These are phyloP conservation scores for Ancistrus triradiatus DNA, from an alignment of 2,113 vertebrate species.

Conservation along the genomic window DNA sequence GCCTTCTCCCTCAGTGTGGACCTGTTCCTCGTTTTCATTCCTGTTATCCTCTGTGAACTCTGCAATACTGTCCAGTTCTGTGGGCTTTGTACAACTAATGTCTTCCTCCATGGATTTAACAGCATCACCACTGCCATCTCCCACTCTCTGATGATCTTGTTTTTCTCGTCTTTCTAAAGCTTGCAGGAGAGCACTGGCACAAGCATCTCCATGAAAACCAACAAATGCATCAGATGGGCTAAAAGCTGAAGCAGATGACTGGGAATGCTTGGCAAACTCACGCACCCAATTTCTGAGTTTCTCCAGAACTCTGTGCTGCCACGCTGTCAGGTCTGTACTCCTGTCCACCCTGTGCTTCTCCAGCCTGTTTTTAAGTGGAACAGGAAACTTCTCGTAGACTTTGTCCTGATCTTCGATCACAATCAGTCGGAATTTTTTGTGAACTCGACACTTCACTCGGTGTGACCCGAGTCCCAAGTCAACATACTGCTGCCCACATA, in stretches of 20 bases:
- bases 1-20: not conserved
- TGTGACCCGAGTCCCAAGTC: slow-evolving; percentile 76
- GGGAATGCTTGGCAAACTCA: slow-evolving; percentile 43
- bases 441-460: slow-evolving; percentile 73
- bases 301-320: slow-evolving; percentile 59
- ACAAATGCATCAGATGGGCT: slow-evolving; percentile 62
- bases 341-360: slow-evolving; percentile 74
- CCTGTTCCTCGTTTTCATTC: slow-evolving; percentile 18
- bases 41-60: slow-evolving; percentile 2
- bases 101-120: not conserved
- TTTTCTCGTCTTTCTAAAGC: slow-evolving; percentile 53
- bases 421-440: slow-evolving; percentile 67
- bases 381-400: slow-evolving; percentile 71
- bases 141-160: not conserved
- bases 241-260: slow-evolving; percentile 46
- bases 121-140: not conserved
- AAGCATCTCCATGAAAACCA: slow-evolving; percentile 69
- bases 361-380: slow-evolving; percentile 73
- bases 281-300: slow-evolving; percentile 62
- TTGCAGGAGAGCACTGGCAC: slow-evolving; percentile 67
- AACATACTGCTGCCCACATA: slow-evolving; percentile 71
- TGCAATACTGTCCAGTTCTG: not conserved
- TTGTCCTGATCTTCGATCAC: slow-evolving; percentile 74
- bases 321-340: slow-evolving; percentile 62
- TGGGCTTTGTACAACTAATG: not conserved